Conservation (phyloP, 53 echinoderm and acorn worm genomes). For the Holothuria leucospilota region DNA sequence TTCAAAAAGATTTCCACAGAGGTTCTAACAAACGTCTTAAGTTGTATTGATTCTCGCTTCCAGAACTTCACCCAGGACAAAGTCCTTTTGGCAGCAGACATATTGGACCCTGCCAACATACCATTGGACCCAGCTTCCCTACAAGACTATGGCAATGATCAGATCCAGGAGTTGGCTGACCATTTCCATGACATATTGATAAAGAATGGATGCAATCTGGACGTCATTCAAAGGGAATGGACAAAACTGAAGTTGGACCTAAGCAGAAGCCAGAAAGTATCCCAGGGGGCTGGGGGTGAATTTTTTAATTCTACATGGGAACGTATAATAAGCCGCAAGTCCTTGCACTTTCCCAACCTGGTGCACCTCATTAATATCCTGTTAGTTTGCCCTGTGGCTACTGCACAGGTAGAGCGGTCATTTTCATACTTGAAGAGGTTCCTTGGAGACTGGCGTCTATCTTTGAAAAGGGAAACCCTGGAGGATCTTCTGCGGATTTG, state of each 20-base stretch:
- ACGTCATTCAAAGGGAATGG: conserved; percentile 50
- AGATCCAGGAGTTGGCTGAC: conserved; percentile 23
- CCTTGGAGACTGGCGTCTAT: conserved; percentile 33
- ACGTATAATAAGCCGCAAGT: background rate
- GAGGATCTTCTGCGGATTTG: conserved; percentile 39
- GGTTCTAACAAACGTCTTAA: conserved; percentile 24
- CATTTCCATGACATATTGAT: conserved; percentile 57
- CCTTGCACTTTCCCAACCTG: conserved; percentile 11
- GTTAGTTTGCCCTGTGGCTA: conserved; percentile 37
- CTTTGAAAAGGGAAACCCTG: background rate
- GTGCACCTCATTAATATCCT: conserved; percentile 20
- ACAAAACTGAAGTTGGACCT: conserved; percentile 2
- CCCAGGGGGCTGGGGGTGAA: background rate
- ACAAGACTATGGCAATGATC: conserved; percentile 51
- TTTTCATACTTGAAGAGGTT: conserved; percentile 24
- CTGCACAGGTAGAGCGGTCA: conserved; percentile 28
- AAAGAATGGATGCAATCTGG: conserved; percentile 47
- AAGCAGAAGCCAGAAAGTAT: background rate
- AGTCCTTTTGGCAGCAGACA: conserved; percentile 51
- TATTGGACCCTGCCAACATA: conserved; percentile 52
- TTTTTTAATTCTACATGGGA: background rate
- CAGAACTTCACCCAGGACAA: conserved; percentile 32
- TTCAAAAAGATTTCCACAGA: conserved; percentile 9
- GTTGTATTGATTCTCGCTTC: conserved; percentile 44
- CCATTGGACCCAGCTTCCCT: conserved; percentile 40